phyloP scores from a whole-genome alignment of 2,797 vertebrate genomes.

The Cynodonichthys magdalenae region DNA sequence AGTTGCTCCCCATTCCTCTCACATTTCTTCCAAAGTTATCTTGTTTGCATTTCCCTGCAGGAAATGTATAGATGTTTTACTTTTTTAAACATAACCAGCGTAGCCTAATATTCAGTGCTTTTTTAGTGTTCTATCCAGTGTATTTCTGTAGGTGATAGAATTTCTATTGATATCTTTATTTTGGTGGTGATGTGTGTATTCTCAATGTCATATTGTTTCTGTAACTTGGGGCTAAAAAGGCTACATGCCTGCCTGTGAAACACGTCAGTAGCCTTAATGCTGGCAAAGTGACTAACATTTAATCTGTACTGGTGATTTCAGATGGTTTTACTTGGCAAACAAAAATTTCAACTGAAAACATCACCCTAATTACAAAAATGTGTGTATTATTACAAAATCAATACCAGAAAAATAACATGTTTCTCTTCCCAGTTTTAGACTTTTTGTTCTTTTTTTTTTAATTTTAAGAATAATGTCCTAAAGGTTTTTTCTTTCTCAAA shows the following conservation, averaged over 20 bases:
- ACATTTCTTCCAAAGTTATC: conserved; percentile 5
- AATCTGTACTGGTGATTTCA: conserved; percentile 34
- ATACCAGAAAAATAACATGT: conserved; percentile 1
- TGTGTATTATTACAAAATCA: conserved; percentile 4
- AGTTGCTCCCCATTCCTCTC: not conserved
- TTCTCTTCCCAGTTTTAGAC: not conserved
- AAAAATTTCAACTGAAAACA: not conserved
- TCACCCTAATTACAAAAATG: conserved; percentile 8
- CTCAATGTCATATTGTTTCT: conserved; percentile 67
- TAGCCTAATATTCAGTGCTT: conserved; percentile 79
- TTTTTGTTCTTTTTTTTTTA: conserved; percentile 8
- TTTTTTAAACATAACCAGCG: conserved; percentile 67
- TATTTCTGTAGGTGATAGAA: conserved; percentile 71
- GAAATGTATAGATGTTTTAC: conserved; percentile 24
- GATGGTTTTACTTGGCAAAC: conserved; percentile 29
- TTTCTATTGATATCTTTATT: conserved; percentile 81
- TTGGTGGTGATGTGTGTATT: conserved; percentile 75
- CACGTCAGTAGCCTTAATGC: conserved; percentile 41
- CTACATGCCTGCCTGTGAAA: conserved; percentile 42
- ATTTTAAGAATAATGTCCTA: conserved; percentile 15
- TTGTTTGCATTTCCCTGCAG: conserved; percentile 23
- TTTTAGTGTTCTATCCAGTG: conserved; percentile 77
- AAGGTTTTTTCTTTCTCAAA: conserved; percentile 36
- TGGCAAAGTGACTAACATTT: conserved; percentile 30
- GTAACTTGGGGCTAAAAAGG: conserved; percentile 51